Percentiles rank a stretch among this genome's conserved stretches.
Evolutionary conservation across 2,113 vertebrate genomes (phyloP).

Genomic region (Heterochromis multidens): DNA sequence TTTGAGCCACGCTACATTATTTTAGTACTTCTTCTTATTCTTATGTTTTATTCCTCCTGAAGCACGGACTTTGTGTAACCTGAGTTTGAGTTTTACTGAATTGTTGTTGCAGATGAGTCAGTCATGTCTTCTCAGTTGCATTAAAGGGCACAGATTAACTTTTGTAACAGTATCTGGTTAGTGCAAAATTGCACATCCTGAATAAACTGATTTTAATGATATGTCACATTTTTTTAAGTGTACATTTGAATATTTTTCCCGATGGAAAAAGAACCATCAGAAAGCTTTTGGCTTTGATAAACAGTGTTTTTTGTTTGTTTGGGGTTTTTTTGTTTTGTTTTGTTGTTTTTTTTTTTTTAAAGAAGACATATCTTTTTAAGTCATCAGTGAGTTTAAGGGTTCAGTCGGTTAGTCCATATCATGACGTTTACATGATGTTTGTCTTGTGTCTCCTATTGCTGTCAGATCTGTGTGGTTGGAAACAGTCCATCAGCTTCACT

Average conservation of each 20-base stretch:
- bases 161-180: neutral
- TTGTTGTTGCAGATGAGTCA: neutral
- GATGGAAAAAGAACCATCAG: neutral
- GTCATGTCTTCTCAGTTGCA: neutral
- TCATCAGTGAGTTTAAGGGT: too few species aligned
- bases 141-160: neutral
- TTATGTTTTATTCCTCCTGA: neutral
- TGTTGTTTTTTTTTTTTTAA: too few species aligned
- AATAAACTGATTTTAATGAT: too few species aligned
- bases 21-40: neutral
- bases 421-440: neutral
- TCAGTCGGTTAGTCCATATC: neutral
- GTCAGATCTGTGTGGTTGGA: slow-evolving; percentile 87
- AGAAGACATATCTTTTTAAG: too few species aligned
- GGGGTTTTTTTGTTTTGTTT: too few species aligned
- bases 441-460: neutral
- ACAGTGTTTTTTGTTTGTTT: neutral
- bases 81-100: neutral
- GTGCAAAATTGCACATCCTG: neutral
- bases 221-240: too few species aligned
- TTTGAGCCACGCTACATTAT: neutral
- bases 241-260: too few species aligned
- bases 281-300: neutral
- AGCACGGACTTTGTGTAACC: neutral
- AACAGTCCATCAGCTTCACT: slow-evolving; percentile 78